Base-by-base conservation (phyloP, 2,797 vertebrate genomes). In the Premnoplex brunnescens region DNA sequence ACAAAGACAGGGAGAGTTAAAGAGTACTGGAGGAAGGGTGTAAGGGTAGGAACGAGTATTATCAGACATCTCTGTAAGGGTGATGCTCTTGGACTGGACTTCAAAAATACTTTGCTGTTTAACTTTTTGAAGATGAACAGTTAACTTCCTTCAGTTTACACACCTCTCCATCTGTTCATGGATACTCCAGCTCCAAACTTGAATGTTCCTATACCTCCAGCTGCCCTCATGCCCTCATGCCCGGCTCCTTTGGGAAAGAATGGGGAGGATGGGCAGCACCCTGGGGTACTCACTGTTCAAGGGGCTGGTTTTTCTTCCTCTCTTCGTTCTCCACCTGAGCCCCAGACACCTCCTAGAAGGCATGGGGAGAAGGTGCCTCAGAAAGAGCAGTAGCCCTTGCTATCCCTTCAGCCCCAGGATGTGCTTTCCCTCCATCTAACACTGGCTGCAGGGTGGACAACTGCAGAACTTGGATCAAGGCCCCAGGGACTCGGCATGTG, bases 281-380 rank as follows among this genome's bases (percentile, higher is more conserved):
- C n/a, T 24, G 34, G 26, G 9, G 4, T 21, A 78, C 55, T 34
- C 3, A 2, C 1, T 9, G 2, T 10, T 49, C 0, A 0, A 7
- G 8, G 15, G 5, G 3, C 11, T 54, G 21, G 6, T 21, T 88
- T 86, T 81, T 37, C 30, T 43, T 46, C 8, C 20, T 43, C 10
- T 48, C 19, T 32, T 48, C 54, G 2, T 55, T 21, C 28, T 9
- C 32, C 91, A 58, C 6, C 19, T 41, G 24, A 76, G 13, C 19
- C 52, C 4, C 26, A 55, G 52, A 18, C 55, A 46, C 5, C 15
- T 76, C n/a, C 15, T 32, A 26, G 34, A 22, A 60, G 17, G 32
- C 30, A 32, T 28, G 56, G n/a, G 39, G 18, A 20, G 41, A 74
- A 30, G 22, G 44, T 46, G 22, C 5, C 43, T 14, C 7, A 7